Base-by-base conservation (phyloP, 2,888 invertebrate genomes). In the Drosophila dives region DNA sequence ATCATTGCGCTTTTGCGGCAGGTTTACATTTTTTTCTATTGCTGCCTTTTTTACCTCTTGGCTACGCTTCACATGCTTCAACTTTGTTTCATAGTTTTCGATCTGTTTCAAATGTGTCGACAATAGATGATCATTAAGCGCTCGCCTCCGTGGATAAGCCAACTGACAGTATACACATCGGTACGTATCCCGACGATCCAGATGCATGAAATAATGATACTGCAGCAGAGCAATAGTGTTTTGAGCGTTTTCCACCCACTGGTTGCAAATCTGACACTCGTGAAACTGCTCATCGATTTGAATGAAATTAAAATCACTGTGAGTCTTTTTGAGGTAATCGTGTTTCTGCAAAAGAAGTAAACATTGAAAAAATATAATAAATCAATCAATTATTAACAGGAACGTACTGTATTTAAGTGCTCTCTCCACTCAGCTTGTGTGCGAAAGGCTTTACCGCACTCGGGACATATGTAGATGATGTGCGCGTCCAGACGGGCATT, bases 191-290 rank as follows among this genome's bases (percentile, higher is more conserved):
- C 81, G 75, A 73, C 77, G 86, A 6, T 89, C 90, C 59, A 91
- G 66, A 65, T 92, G 91, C 69, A 89, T 76, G 23, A 91, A 91
- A 55, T 91, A 90, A 62, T 91, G 91, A 59, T 91, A 92, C 50
- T 91, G 92, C 34, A 91, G 68, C 20, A 91, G 50, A 3, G 91
- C 90, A 45, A 92, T 91, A 0, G 90, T 87, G 48, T 90, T 87
- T 26, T 86, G 80, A 4, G 88, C 92, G 51, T 91, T 89, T 42
- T 91, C 86, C 26, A 92, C 87, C 89, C 90, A 89, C 55, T 91
- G 90, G 23, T 83, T 80, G 62, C 91, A 91, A 3, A 86, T 51
- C 56, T 89, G 89, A 62, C 91, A 91, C 62, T 92, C 91, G 55
- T 91, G 91, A 50, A 83, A 89, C 10, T 85, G 79, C 2, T 87